Evolutionary conservation across 2,113 vertebrate genomes (phyloP).

Genomic region (Xenopus borealis): DNA sequence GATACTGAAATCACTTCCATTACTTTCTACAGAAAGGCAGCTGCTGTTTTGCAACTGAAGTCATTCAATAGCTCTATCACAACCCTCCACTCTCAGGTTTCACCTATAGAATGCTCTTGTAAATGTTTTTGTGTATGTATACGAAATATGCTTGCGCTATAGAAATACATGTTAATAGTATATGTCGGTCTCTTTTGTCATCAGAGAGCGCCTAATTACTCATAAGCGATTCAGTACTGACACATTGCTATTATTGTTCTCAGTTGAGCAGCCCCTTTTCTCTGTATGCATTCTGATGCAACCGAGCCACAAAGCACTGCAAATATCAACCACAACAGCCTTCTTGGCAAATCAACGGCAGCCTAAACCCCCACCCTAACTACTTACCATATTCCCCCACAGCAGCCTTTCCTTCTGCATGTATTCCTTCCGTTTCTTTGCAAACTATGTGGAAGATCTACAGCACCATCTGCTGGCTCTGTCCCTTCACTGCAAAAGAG

Average conservation of each 20-base stretch:
- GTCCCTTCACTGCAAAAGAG: background rate
- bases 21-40: too few relatives aligned
- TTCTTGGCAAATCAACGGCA: background rate
- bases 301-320: background rate
- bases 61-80: too few relatives aligned
- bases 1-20: too few relatives aligned
- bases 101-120: too few relatives aligned
- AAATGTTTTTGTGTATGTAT: too few relatives aligned
- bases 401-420: background rate
- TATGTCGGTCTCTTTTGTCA: background rate
- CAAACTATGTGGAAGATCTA: background rate
- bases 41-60: too few relatives aligned
- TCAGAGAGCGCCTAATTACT: background rate
- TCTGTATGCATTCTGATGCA: too few relatives aligned
- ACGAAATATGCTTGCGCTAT: too few relatives aligned
- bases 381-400: constrained; percentile 17
- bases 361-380: background rate
- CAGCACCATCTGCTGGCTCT: constrained; percentile 14
- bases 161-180: too few relatives aligned
- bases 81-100: too few relatives aligned
- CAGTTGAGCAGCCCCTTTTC: background rate
- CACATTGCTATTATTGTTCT: background rate
- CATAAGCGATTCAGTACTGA: background rate
- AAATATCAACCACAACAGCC: background rate
- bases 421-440: constrained; percentile 9